A percentile compares a stretch with the other conserved stretches of the same genome.
phyloP scores from a whole-genome alignment of 1,140 invertebrate species.

The Drosophila pseudoobscura region DNA sequence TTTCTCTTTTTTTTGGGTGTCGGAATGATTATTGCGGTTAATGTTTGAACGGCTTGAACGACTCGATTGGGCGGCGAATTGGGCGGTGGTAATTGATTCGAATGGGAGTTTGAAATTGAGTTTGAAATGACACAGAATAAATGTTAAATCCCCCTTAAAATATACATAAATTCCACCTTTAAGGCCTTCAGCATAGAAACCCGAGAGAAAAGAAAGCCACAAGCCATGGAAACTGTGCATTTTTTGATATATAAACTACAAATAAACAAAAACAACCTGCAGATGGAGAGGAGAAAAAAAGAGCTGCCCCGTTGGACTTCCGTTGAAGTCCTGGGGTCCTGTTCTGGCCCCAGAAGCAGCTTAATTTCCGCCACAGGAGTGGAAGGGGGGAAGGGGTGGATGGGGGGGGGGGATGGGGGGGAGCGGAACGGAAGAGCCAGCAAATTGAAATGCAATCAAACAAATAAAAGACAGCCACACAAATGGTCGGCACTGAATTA shows the following conservation, averaged over 20 bases:
- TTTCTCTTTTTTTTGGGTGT: slow-evolving; percentile 9
- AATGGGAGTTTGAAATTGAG: slow-evolving; percentile 8
- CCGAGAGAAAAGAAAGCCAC: no score
- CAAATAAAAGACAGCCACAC: slow-evolving; percentile 36
- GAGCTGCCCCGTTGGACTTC: not conserved
- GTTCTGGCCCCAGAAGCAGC: slow-evolving; percentile 11
- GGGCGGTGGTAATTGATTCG: slow-evolving; percentile 14
- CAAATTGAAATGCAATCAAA: slow-evolving; percentile 67
- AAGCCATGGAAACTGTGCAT: no score
- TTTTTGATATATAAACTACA: no score
- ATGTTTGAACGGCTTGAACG: slow-evolving; percentile 6
- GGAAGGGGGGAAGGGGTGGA: not conserved
- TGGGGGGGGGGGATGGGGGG: not conserved
- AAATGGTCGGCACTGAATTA: slow-evolving; percentile 46
- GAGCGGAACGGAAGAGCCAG: slow-evolving; percentile 9
- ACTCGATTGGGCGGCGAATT: no score
- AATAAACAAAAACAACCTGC: no score
- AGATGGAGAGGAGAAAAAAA: no score
- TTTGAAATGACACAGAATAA: not conserved
- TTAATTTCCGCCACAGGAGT: slow-evolving; percentile 61
- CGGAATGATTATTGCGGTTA: slow-evolving; percentile 17
- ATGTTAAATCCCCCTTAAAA: no score
- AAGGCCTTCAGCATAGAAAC: no score
- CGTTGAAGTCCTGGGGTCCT: not conserved
- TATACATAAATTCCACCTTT: no score